Evolutionary conservation across 2,113 vertebrate genomes (phyloP).

Genomic region (Chlorodrepanis virens): DNA sequence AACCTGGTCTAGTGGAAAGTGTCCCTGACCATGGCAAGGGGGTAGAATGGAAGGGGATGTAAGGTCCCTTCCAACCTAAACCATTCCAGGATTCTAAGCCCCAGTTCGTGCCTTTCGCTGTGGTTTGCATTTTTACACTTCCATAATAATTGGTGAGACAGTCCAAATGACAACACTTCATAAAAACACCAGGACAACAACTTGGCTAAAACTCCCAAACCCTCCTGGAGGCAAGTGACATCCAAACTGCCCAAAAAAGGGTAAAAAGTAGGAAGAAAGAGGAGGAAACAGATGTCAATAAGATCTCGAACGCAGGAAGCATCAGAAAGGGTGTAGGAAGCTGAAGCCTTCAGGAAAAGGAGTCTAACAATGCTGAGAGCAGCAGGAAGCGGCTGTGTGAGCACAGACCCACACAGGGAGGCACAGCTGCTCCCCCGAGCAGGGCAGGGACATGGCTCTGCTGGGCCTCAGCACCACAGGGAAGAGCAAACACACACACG

Average conservation of each 20-base stretch:
- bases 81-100: background rate
- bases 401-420: fast-evolving
- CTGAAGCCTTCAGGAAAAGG: background rate
- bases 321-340: slow-evolving; percentile 12
- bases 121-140: background rate
- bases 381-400: background rate
- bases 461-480: background rate
- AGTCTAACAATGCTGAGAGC: background rate
- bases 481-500: background rate
- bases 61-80: background rate
- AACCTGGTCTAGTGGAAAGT: background rate
- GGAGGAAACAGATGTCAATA: slow-evolving; percentile 44
- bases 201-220: background rate
- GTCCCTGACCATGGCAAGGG: background rate
- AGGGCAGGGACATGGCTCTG: background rate
- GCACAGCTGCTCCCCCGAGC: background rate
- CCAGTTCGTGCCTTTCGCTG: background rate
- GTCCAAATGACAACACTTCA: background rate
- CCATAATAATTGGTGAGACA: background rate
- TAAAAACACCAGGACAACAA: background rate
- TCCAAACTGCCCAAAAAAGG: background rate
- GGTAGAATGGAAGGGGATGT: background rate
- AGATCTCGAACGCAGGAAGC: background rate
- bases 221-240: background rate
- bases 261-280: background rate